These are phyloP conservation scores for Synaphobranchus kaupii DNA, from an alignment of 2,797 vertebrate genomes.

Conservation along the genomic window DNA sequence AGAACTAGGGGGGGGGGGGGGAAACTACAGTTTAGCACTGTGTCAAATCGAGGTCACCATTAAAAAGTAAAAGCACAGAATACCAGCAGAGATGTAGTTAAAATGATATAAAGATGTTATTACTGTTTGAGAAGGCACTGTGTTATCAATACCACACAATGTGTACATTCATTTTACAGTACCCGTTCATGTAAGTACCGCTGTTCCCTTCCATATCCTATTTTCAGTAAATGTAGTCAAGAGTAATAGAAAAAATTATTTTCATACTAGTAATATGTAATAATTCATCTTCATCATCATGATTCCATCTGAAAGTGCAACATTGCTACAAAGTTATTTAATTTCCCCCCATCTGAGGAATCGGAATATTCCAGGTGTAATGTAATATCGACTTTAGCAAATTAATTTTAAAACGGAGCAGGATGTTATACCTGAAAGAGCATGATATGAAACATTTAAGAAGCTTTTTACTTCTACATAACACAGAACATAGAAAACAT, in stretches of 20 bases:
- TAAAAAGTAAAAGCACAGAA: background rate
- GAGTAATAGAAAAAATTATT: background rate
- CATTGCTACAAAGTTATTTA: conserved; percentile 65
- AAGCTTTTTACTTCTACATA: background rate
- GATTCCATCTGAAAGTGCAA: conserved; percentile 69
- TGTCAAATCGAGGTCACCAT: background rate
- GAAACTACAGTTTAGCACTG: background rate
- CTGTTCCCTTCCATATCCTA: background rate
- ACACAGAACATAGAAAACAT: background rate
- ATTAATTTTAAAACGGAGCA: background rate
- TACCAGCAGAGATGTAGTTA: background rate
- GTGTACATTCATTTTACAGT: background rate
- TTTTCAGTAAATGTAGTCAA: background rate
- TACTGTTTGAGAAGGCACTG: background rate
- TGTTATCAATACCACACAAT: background rate
- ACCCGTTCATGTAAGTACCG: background rate
- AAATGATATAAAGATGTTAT: background rate
- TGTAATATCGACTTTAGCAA: background rate
- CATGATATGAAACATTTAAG: background rate
- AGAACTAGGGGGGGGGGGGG: too few species aligned
- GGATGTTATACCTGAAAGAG: background rate
- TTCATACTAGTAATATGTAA: background rate
- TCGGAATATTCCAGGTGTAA: conserved; percentile 34
- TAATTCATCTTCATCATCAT: background rate
- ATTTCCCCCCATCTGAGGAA: conserved; percentile 29